phyloP scores from a whole-genome alignment of 2,113 vertebrate species.

The Trochalopteron elliotii region DNA sequence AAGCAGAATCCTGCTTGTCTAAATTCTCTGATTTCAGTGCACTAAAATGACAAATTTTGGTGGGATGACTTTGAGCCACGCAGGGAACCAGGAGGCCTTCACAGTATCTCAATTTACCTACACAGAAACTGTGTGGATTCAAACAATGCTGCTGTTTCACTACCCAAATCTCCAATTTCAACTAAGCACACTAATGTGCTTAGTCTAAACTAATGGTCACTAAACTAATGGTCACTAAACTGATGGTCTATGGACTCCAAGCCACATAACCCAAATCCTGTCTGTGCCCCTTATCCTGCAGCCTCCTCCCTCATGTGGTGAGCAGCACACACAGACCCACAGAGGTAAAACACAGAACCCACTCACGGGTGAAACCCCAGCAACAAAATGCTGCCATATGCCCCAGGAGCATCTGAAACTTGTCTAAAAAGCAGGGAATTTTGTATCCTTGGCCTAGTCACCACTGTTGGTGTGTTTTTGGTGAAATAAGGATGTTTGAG shows the following conservation, averaged over 20 bases:
- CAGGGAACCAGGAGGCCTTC: neutral
- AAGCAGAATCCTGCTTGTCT: neutral
- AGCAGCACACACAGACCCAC: neutral
- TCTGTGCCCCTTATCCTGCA: neutral
- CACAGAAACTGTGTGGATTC: neutral
- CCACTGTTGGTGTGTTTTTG: neutral
- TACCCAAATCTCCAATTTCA: neutral
- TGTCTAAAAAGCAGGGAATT: neutral
- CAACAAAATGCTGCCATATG: rapidly evolving
- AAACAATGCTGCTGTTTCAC: neutral
- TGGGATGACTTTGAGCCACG: neutral
- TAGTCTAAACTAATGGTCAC: no score
- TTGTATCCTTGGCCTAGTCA: neutral
- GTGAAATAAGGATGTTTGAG: neutral
- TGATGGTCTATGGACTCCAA: neutral
- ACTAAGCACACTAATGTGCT: neutral
- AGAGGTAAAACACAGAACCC: neutral
- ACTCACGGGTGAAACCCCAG: rapidly evolving
- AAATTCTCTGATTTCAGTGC: neutral
- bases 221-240: no score
- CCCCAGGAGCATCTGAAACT: neutral
- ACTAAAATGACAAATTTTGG: neutral
- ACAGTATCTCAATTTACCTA: neutral
- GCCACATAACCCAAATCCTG: neutral
- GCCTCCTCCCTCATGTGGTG: rapidly evolving